Evolutionary conservation across 2,888 invertebrate genomes (phyloP), one percentile per base, ranked within the genome.

Genomic region (Himalopsyche kuldschensis): DNA sequence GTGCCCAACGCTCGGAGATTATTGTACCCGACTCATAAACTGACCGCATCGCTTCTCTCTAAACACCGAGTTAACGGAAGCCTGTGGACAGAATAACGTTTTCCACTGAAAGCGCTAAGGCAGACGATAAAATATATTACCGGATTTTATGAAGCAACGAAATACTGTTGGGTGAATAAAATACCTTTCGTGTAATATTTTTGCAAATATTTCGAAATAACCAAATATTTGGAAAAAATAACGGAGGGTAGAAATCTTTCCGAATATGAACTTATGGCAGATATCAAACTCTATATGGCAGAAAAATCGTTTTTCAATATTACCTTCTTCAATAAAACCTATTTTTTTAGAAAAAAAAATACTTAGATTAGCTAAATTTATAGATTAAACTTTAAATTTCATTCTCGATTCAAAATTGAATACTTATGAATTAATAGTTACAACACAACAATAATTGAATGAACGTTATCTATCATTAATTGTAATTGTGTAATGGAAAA

Each of bases 21-120:
- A 82, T 87, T 87, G 83, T 85, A 87, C 87, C 87, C 81, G 55
- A 75, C 69, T 78, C 85, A 84, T 82, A 75, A 81, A 78, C 80
- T 84, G 32, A 83, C 84, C 84, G 75, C 82, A 79, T 69, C 79
- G 75, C 46, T 47, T 48, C 47, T 46, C 63, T 35, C 47, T 79
- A 78, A 82, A 78, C 81, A 30, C 24, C 80, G 79, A 41, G 32
- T 55, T 81, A 78, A 47, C 75, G 82, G 78, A 81, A 77, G 76
- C 35, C n/a, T 79, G 82, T 63, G 63, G 78, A 82, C 78, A 82
- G 82, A 78, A 78, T 82, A 82, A 69, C 69, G 69, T 27, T 69
- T 69, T 69, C 69, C 69, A 69, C 69, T 69, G 69, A 69, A 69
- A 69, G 69, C 69, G 69, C 69, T 69, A 69, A 69, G 69, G 69